Evolutionary conservation across 2,888 invertebrate genomes (phyloP), one percentile per base, ranked within the genome.

Genomic region (Bunonema sp.): DNA sequence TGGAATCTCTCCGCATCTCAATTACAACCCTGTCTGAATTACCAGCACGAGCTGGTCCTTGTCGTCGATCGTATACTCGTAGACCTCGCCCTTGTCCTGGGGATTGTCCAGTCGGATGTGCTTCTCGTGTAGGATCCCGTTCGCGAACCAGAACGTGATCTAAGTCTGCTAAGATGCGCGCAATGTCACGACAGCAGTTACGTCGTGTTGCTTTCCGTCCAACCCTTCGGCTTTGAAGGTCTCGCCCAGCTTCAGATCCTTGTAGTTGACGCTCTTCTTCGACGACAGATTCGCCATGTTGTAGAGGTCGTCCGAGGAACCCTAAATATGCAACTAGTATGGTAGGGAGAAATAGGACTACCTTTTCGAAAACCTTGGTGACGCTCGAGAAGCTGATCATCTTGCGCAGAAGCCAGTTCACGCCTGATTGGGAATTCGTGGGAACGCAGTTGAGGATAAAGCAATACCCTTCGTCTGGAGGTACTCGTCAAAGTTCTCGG

Each of bases 71-170:
- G 55, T 53, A 51, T 66, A 65, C 37, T 47, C 44, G 37, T 65
- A 65, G 19, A 55, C 57, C 34, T 64, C 65, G 8, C 58, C 63
- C 34, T 42, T 47, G 46, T 59, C 53, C 5, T 48, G 48, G 5
- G 61, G 57, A n/a, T 56, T 57, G 32, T 66, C 56, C 32, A 62
- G 38, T n/a, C 65, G 50, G 8, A 64, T 44, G 37, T 65, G 65
- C 22, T 55, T 46, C 45, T 65, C 65, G 20, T 54, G 50, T 16
- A 65, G 44, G 8, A 42, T 39, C 24, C 47, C 42, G 19, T 28
- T 26, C 10, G 34, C 32, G 36, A 49, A 55, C 31, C 20, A 23
- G 41, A 55, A 47, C n/a, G 42, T 51, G 42, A 52, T 54, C 52
- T 52, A n/a, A n/a, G n/a, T n/a, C n/a, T n/a, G n/a, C n/a, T 34